A percentile compares a stretch with the other conserved stretches of the same genome.
phyloP scores from a whole-genome alignment of 2,888 invertebrate genomes.

The Polydrusus cervinus region DNA sequence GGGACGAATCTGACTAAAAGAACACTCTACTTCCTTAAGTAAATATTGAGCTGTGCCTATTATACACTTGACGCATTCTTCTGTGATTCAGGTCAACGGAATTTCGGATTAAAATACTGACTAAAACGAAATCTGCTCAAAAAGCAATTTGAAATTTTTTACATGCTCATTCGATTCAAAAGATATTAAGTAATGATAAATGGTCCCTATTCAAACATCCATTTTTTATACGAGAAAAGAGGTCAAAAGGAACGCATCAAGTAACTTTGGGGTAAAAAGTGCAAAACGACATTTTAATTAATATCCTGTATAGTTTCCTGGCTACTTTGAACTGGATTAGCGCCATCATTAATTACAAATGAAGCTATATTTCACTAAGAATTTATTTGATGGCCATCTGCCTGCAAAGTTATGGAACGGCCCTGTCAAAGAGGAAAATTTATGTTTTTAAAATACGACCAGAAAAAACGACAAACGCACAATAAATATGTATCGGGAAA shows the following conservation, averaged over 20 bases:
- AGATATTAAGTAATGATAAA: constrained; percentile 17
- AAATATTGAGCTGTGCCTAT: no score
- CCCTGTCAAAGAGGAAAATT: not conserved
- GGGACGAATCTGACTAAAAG: no score
- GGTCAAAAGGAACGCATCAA: constrained; percentile 10
- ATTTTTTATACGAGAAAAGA: constrained; percentile 20
- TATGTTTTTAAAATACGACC: not conserved
- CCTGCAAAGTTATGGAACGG: constrained; percentile 33
- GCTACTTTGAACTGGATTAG: constrained; percentile 32
- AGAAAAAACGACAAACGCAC: not conserved
- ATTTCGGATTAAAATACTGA: no score
- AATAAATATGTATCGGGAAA: no score
- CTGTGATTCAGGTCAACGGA: no score
- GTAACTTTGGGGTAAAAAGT: constrained; percentile 22
- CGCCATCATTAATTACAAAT: constrained; percentile 33
- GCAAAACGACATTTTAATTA: constrained; percentile 23
- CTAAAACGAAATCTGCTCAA: not conserved
- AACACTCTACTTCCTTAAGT: no score
- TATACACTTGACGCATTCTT: no score
- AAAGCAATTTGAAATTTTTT: constrained; percentile 1
- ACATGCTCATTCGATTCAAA: not conserved
- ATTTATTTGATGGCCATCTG: constrained; percentile 40
- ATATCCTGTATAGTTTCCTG: constrained; percentile 33
- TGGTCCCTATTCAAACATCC: constrained; percentile 11
- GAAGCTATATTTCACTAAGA: constrained; percentile 34